These are phyloP conservation scores for Isotomurus palustris DNA, from an alignment of 2,888 invertebrate genomes.

Conservation along the genomic window DNA sequence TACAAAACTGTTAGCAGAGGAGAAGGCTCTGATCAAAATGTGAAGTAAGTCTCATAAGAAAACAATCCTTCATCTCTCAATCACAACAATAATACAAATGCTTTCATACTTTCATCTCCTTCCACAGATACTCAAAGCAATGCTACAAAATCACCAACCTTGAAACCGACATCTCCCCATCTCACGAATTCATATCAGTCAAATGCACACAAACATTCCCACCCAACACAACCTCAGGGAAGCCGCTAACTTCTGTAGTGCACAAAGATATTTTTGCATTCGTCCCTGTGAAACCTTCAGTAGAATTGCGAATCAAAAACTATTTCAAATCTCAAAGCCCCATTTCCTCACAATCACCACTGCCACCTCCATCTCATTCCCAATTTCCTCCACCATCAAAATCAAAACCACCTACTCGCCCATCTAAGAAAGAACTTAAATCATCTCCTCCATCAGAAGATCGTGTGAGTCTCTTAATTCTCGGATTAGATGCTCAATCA, in stretches of 20 bases:
- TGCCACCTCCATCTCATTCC: background rate
- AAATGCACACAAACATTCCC: slow-evolving; percentile 15
- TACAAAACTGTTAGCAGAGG: slow-evolving; percentile 32
- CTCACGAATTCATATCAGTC: slow-evolving; percentile 26
- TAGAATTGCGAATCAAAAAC: slow-evolving; percentile 38
- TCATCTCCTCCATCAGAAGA: no score
- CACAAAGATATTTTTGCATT: slow-evolving; percentile 64
- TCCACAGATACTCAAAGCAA: slow-evolving; percentile 14
- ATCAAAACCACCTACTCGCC: no score
- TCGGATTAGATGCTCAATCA: slow-evolving; percentile 82
- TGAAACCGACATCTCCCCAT: slow-evolving; percentile 17
- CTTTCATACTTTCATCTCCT: no score
- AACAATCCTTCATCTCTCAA: no score
- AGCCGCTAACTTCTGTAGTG: background rate
- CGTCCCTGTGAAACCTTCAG: slow-evolving; percentile 52
- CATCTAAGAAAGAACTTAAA: no score
- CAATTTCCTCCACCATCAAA: no score
- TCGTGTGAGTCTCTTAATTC: slow-evolving; percentile 64
- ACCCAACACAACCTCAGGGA: background rate
- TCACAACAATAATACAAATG: no score
- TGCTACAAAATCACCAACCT: slow-evolving; percentile 10
- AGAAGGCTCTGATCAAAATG: slow-evolving; percentile 29
- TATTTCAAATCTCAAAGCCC: background rate
- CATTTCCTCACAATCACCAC: background rate
- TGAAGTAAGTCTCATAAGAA: slow-evolving; percentile 27